phyloP scores from a whole-genome alignment of 2,113 vertebrate species.

The Nymphicus hollandicus region DNA sequence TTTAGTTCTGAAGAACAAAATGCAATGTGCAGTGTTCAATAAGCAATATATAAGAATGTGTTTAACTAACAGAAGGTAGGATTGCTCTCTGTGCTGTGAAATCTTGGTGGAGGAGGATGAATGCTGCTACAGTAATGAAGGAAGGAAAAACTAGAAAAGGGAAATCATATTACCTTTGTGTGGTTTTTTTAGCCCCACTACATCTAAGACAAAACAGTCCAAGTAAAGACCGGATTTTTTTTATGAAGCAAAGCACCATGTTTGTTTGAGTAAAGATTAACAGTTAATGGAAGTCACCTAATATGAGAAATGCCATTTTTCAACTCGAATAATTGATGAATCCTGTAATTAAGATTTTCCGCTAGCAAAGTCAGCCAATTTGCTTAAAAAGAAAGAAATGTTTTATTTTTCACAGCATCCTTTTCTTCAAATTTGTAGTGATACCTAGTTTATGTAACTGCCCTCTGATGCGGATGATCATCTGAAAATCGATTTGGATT shows the following conservation, averaged over 20 bases:
- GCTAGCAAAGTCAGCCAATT: too few species aligned
- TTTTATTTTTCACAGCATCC: background rate
- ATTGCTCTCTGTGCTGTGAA: background rate
- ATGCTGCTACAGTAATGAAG: background rate
- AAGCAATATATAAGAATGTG: background rate
- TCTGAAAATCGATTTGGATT: background rate
- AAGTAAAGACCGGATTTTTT: too few species aligned
- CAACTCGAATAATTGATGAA: too few species aligned
- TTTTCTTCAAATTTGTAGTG: constrained; percentile 6
- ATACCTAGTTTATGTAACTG: constrained; percentile 12
- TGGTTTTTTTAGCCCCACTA: background rate
- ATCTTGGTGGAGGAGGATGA: background rate
- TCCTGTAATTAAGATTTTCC: too few species aligned
- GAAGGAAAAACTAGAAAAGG: background rate
- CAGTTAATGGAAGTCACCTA: too few species aligned
- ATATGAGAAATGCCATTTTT: too few species aligned
- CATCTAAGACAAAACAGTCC: background rate
- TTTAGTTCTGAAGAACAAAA: constrained; percentile 18
- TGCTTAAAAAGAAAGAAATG: too few species aligned
- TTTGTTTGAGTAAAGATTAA: too few species aligned
- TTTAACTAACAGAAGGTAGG: background rate
- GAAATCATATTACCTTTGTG: background rate
- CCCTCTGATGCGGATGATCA: background rate
- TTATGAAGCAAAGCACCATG: too few species aligned
- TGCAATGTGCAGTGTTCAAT: background rate